Conservation (phyloP, 2,113 vertebrate species). For the Malurus elegans region DNA sequence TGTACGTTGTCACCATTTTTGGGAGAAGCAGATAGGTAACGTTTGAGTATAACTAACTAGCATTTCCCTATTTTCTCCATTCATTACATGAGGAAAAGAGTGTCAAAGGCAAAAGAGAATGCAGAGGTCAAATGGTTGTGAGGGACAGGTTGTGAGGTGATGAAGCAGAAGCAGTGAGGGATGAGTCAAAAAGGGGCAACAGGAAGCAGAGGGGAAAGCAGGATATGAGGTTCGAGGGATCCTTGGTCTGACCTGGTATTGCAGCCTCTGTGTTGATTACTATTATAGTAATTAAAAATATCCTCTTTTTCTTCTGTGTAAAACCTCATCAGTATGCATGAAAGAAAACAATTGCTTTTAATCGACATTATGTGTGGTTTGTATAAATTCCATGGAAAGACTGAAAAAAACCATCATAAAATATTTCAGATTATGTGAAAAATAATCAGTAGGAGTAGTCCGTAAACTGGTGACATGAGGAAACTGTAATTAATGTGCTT, state of each 20-base stretch:
- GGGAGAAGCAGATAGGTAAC: fast-evolving
- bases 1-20: not conserved
- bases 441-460: not conserved
- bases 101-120: not conserved
- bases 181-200: not conserved
- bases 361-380: not conserved
- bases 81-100: not conserved
- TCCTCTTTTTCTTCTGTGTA: not conserved
- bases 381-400: not conserved
- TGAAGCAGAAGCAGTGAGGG: not conserved
- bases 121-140: not conserved
- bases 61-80: not conserved
- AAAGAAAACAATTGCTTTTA: not conserved
- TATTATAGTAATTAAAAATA: not conserved
- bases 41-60: not conserved
- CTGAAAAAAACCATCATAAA: not conserved
- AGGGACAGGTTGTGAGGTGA: not conserved
- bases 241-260: not conserved
- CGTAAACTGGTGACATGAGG: not conserved
- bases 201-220: not conserved
- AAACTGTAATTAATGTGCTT: not conserved
- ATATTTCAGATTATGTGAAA: not conserved
- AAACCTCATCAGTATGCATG: not conserved
- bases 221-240: not conserved
- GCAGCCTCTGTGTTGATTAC: not conserved